Base-by-base conservation (phyloP, 2,113 vertebrate genomes). In the Gallinago jamesoni region DNA sequence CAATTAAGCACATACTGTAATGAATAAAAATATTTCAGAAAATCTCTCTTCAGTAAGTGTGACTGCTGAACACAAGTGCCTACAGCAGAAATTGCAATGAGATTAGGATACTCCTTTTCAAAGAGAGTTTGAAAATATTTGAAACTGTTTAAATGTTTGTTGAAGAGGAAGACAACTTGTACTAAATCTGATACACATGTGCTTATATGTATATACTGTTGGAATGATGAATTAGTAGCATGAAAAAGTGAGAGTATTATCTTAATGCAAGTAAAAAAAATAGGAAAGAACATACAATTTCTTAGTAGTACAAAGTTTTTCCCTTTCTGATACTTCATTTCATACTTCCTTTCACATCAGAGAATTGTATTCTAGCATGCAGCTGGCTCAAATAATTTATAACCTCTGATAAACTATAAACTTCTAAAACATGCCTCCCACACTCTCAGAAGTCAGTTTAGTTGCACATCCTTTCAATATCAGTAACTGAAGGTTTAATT, bases 1-100 rank as follows among this genome's bases (percentile, higher is more conserved):
- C 48, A 96, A 89, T 91, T 91, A 95, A 96, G 56, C 69, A 56
- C 12, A 57, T 19, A 48, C 3, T 80, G 53, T 95, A 96, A 92
- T 80, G 97, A 95, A 84, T 92, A 17, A 92, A 95, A 96, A 81
- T 39, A 60, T 23, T 93, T 84, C 66, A 33, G 41, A 85, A 72
- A 73, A 41, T 84, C 95, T 96, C 14, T 75, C 37, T 79, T n/a
- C 43, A 92, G 87, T 39, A 70, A 89, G 41, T 67, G 64, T 37
- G 22, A 87, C 53, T 91, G 12, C 79, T 79, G 57, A 96, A 47
- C 66, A 33, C 0, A 5, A 62, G 13, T 72, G 19, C 23, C 48
- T 47, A 39, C n/a, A 43, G 59, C 27, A 95, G 50, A 78, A 97
- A 56, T 19, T 69, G 43, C 24, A 82, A 84, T 14, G 24, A 84